These are phyloP conservation scores for Oryzias woworae DNA, from an alignment of 2,113 vertebrate species.

Conservation along the genomic window DNA sequence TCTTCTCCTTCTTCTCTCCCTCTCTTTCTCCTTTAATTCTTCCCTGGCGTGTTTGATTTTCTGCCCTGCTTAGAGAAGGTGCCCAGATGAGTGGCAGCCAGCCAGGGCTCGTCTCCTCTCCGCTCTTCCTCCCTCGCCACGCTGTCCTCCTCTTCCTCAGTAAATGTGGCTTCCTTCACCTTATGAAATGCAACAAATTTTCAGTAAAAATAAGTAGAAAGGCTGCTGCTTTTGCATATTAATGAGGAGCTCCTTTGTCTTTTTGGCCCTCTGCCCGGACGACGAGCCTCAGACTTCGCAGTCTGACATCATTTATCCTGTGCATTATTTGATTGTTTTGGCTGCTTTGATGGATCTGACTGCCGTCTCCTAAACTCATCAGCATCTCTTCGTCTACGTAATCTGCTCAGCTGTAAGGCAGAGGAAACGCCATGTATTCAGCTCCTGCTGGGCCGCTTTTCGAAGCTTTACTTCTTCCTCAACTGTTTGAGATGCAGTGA, in stretches of 20 bases:
- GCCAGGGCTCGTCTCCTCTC: slow-evolving; percentile 70
- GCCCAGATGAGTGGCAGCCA: slow-evolving; percentile 81
- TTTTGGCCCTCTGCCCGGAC: slow-evolving; percentile 63
- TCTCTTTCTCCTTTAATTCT: slow-evolving; percentile 75
- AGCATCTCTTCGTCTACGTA: slow-evolving; percentile 34
- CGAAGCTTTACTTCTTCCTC: slow-evolving; percentile 4
- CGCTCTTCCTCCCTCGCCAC: slow-evolving; percentile 15
- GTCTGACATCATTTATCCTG: slow-evolving; percentile 69
- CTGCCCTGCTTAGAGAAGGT: slow-evolving; percentile 82
- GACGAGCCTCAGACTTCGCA: slow-evolving; percentile 61
- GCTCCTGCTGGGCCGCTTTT: slow-evolving; percentile 13
- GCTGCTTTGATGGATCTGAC: slow-evolving; percentile 56
- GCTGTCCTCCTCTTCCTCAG: slow-evolving; percentile 32
- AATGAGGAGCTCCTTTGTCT: slow-evolving; percentile 23
- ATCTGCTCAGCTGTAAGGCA: slow-evolving; percentile 12
- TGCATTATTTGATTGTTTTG: slow-evolving; percentile 70
- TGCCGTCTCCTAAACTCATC: slow-evolving; percentile 35
- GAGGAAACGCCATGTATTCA: slow-evolving; percentile 33
- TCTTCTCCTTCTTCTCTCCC: slow-evolving; percentile 59
- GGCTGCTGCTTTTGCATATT: slow-evolving; percentile 21
- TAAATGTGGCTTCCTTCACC: slow-evolving; percentile 39
- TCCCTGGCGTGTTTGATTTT: slow-evolving; percentile 81
- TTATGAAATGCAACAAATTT: slow-evolving; percentile 32
- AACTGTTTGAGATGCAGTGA: slow-evolving; percentile 13
- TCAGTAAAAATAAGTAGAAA: slow-evolving; percentile 23